phyloP scores from a whole-genome alignment of 30 jellyfish, hydroid and myxozoan genomes.

The Aurelia sp. region DNA sequence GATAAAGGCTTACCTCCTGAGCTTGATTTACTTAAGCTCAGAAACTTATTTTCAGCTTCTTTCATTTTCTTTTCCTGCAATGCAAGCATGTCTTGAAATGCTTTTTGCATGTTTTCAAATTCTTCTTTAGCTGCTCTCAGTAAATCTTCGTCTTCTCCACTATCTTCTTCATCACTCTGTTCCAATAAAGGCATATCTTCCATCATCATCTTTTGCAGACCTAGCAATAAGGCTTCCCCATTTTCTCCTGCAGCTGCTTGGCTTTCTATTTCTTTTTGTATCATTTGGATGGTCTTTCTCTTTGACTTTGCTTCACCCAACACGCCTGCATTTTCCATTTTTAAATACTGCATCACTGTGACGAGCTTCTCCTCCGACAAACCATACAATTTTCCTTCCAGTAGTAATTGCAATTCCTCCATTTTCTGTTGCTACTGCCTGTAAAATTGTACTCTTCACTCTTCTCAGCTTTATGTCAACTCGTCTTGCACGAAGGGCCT shows the following conservation, averaged over 20 bases:
- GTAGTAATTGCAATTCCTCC: constrained; percentile 23
- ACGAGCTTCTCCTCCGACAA: constrained; percentile 11
- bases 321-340: constrained; percentile 20
- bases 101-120: constrained; percentile 21
- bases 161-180: constrained; percentile 9
- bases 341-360: constrained; percentile 5
- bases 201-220: constrained; percentile 22
- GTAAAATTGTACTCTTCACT: constrained; percentile 6
- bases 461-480: neutral
- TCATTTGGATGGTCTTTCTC: constrained; percentile 38
- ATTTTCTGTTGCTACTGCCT: constrained; percentile 18
- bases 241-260: constrained; percentile 49
- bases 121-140: constrained; percentile 48
- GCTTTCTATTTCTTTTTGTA: constrained; percentile 41
- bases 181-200: constrained; percentile 37
- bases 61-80: constrained; percentile 53
- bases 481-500: too few species aligned
- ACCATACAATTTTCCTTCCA: constrained; percentile 20
- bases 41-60: constrained; percentile 40
- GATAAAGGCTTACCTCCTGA: constrained; percentile 24
- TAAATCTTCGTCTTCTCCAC: constrained; percentile 40
- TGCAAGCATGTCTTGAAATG: constrained; percentile 3
- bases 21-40: constrained; percentile 4
- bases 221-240: constrained; percentile 48
- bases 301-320: constrained; percentile 47